Evolutionary conservation across 1,140 invertebrate species (phyloP).

Genomic region (Cydia amplana): DNA sequence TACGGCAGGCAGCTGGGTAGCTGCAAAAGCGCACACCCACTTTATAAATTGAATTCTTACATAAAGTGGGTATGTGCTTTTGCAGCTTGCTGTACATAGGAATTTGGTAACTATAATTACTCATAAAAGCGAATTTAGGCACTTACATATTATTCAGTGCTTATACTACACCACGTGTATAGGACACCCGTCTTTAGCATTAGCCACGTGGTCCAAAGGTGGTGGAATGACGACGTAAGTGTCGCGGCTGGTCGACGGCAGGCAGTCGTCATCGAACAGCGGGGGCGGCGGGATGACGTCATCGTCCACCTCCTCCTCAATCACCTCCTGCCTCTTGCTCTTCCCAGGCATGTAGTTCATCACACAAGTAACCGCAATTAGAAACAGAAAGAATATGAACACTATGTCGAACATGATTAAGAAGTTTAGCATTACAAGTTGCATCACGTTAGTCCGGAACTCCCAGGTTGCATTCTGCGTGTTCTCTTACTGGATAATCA

Average conservation of each 20-base stretch:
- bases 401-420: conserved; percentile 92
- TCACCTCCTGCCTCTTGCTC: conserved; percentile 57
- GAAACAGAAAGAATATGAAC: conserved; percentile 91
- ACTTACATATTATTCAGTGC: conserved; percentile 67
- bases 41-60: no score
- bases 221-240: conserved; percentile 75
- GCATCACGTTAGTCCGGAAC: conserved; percentile 80
- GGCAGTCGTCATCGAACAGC: conserved; percentile 65
- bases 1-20: no score
- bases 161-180: conserved; percentile 76
- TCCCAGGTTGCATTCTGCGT: conserved; percentile 62
- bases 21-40: no score
- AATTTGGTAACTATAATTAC: neutral
- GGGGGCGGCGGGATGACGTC: conserved; percentile 77
- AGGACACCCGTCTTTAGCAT: conserved; percentile 70
- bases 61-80: no score
- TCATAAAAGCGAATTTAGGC: neutral
- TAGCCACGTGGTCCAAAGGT: conserved; percentile 62
- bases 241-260: conserved; percentile 55
- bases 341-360: conserved; percentile 86
- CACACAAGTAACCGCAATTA: conserved; percentile 88
- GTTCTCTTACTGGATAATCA: conserved; percentile 26
- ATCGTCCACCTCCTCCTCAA: conserved; percentile 67
- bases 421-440: conserved; percentile 90
- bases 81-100: neutral